Evolutionary conservation across 2,888 invertebrate genomes (phyloP), one percentile per base, ranked within the genome.

Genomic region (Brachyopa scutellaris): DNA sequence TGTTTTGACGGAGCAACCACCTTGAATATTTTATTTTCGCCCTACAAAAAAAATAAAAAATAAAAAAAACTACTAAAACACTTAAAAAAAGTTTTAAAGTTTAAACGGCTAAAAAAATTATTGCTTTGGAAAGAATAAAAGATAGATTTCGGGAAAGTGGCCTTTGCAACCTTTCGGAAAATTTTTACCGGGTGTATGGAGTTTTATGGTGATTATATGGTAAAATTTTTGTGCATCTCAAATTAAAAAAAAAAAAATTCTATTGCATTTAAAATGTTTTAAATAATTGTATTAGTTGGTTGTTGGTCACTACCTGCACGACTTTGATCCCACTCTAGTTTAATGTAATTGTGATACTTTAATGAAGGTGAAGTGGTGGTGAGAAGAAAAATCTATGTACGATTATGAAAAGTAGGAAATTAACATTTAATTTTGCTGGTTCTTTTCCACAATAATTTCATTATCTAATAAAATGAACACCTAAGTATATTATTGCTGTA

Each of bases 1-100:
- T 82, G 82, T 77, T 79, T 73, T 67, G 66, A 66, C 61, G 66
- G 55, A 78, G 77, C 78, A 66, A 73, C 83, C 73, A 84, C 78
- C 79, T 84, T 73, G 79, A 84, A 51, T 33, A 38, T 49, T 29
- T 40, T 59, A 29, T 66, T 66, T 33, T 64, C 7, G 49, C 2
- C n/a, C n/a, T 40, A 2, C 1, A 51, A 57, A 11, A 31, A n/a
- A 21, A 19, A 23, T 8, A 40, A 45, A 42, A 66, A 26, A 7
- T 6, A 33, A 23, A 26, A 6, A 26, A 26, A 26, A 26, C 26
- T 26, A 26, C 9, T 23, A 3, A 5, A 17, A 26, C 26, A 3
- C 19, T 9, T 9, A n/a, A 42, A 49, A 45, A 69, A 69, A 26
- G 4, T 26, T 6, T 26, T 38, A 69, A 69, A 26, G 4, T 26